These are phyloP conservation scores for Cotesia glomerata DNA, from an alignment of 1,140 invertebrate species.

Conservation along the genomic window DNA sequence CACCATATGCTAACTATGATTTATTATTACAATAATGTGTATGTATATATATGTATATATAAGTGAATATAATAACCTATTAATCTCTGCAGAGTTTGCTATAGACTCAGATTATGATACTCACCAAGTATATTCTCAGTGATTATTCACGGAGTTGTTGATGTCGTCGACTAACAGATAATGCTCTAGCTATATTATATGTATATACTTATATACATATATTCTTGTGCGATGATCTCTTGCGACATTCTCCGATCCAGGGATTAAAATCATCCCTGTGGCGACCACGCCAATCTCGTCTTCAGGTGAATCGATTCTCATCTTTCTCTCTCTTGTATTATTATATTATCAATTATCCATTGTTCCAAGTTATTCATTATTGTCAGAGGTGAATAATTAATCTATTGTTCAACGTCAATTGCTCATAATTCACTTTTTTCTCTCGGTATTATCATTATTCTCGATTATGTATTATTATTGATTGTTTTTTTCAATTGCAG, in stretches of 20 bases:
- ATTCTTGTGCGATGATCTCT: slow-evolving; percentile 3
- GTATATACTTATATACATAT: not conserved
- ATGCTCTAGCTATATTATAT: not conserved
- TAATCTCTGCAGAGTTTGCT: too few species aligned
- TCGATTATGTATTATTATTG: not conserved
- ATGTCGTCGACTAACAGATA: too few species aligned
- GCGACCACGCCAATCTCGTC: not conserved
- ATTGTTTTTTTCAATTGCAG: not conserved
- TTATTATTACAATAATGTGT: slow-evolving; percentile 20
- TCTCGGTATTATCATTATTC: not conserved
- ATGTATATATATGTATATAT: slow-evolving; percentile 2
- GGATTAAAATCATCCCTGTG: slow-evolving; percentile 17
- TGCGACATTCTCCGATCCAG: slow-evolving; percentile 11
- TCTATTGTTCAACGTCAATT: slow-evolving; percentile 13
- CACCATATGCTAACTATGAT: slow-evolving; percentile 23
- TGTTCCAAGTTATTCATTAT: slow-evolving; percentile 22
- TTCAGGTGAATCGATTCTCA: slow-evolving; percentile 6
- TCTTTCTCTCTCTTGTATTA: not conserved
- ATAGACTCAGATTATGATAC: too few species aligned
- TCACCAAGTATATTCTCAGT: too few species aligned
- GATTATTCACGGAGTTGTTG: too few species aligned
- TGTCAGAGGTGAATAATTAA: slow-evolving; percentile 23
- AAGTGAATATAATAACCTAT: too few species aligned
- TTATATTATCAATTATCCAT: slow-evolving; percentile 23
- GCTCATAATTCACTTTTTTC: slow-evolving; percentile 3